Evolutionary conservation across 2,113 vertebrate species (phyloP).

Genomic region (Ptilorrhoa leucosticta): DNA sequence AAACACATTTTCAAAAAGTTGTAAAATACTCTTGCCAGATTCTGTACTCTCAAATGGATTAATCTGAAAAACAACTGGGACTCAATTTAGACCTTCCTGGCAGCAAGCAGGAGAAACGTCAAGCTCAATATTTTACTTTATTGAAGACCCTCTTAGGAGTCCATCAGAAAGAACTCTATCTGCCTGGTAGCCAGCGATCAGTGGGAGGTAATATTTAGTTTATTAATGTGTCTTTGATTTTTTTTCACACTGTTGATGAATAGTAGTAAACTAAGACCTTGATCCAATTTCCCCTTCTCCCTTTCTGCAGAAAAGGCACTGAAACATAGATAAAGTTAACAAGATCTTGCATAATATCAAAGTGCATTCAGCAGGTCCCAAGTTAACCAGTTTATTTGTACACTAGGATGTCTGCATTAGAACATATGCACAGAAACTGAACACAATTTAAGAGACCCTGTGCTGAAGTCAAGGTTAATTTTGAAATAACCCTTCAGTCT

Average conservation of each 20-base stretch:
- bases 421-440: not conserved
- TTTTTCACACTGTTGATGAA: slow-evolving; percentile 56
- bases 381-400: slow-evolving; percentile 50
- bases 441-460: not conserved
- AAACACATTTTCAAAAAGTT: slow-evolving; percentile 74
- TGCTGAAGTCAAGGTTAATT: slow-evolving; percentile 42
- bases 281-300: slow-evolving; percentile 61
- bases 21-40: slow-evolving; percentile 64
- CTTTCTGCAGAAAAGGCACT: slow-evolving; percentile 52
- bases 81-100: slow-evolving; percentile 76
- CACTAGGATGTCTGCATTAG: slow-evolving; percentile 44
- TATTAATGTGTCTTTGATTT: slow-evolving; percentile 73
- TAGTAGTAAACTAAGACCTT: slow-evolving; percentile 61
- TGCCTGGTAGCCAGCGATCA: slow-evolving; percentile 62
- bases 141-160: slow-evolving; percentile 75
- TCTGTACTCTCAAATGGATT: slow-evolving; percentile 67
- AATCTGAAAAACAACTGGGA: slow-evolving; percentile 74
- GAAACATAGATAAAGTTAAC: slow-evolving; percentile 72
- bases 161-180: slow-evolving; percentile 63
- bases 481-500: slow-evolving; percentile 35
- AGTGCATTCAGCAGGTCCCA: slow-evolving; percentile 51
- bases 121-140: slow-evolving; percentile 74
- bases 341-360: slow-evolving; percentile 73
- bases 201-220: slow-evolving; percentile 75
- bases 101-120: slow-evolving; percentile 70